phyloP scores from a whole-genome alignment of 1,140 invertebrate genomes.

The Radopholus similis region DNA sequence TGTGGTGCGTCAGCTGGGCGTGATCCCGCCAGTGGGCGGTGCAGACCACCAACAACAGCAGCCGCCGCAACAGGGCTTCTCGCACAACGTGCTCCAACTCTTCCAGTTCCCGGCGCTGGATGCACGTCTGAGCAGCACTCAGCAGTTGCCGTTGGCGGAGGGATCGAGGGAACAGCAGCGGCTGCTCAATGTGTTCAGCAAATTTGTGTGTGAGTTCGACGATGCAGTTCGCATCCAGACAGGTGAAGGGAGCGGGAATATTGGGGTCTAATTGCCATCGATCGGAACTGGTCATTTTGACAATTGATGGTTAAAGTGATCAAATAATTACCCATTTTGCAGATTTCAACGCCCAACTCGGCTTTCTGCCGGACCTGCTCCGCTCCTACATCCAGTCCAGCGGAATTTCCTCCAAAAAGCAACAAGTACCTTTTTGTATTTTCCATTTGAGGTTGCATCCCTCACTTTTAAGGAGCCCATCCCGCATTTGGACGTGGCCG shows the following conservation, averaged over 20 bases:
- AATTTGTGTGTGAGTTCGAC: conserved; percentile 54
- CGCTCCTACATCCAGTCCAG: conserved; percentile 29
- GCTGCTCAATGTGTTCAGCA: conserved; percentile 29
- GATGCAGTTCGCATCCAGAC: conserved; percentile 46
- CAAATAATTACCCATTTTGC: not conserved
- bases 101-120: conserved; percentile 55
- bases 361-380: conserved; percentile 51
- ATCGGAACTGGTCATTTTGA: not conserved
- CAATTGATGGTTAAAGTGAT: not conserved
- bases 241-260: not conserved
- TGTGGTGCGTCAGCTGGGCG: conserved; percentile 29
- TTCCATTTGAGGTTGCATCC: too few relatives aligned
- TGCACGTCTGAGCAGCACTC: conserved; percentile 42
- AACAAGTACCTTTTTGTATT: not conserved
- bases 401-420: not conserved
- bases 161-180: not conserved
- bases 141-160: conserved; percentile 20
- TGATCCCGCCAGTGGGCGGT: not conserved
- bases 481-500: too few relatives aligned
- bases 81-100: conserved; percentile 47
- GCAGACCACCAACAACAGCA: not conserved
- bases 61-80: conserved; percentile 16
- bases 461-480: too few relatives aligned
- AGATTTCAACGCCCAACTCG: conserved; percentile 57
- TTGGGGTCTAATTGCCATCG: not conserved